These are phyloP conservation scores for Metaphire vulgaris DNA, from an alignment of 1,140 invertebrate genomes.

Conservation along the genomic window DNA sequence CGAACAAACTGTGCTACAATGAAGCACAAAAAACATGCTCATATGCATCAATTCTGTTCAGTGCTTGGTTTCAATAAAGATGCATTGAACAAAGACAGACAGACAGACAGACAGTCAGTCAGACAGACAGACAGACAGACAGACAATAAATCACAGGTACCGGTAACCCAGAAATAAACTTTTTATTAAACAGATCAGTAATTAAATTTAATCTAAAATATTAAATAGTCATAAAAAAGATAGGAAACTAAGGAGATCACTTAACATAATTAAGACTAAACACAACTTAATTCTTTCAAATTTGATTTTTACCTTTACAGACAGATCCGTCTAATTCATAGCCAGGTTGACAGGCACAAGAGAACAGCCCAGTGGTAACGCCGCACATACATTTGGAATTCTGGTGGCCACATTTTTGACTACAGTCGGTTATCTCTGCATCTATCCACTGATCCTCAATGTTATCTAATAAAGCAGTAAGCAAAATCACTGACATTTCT, in stretches of 20 bases:
- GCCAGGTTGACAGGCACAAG: conserved; percentile 36
- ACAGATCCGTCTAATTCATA: conserved; percentile 33
- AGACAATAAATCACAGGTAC: background rate
- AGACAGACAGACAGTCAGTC: no score
- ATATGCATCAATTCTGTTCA: no score
- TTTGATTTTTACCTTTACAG: conserved; percentile 36
- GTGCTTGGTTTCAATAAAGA: no score
- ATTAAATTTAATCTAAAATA: background rate
- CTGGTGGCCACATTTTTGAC: conserved; percentile 21
- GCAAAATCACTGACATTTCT: background rate
- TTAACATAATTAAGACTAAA: background rate
- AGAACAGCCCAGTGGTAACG: conserved; percentile 33
- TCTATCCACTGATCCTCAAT: background rate
- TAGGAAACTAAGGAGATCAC: background rate
- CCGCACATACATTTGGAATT: conserved; percentile 34
- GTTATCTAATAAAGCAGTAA: background rate
- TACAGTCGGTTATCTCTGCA: background rate
- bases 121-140: no score
- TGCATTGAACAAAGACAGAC: no score
- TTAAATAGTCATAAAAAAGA: background rate
- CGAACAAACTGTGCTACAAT: no score
- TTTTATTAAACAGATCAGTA: background rate
- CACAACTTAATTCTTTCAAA: background rate
- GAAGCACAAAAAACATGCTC: no score
- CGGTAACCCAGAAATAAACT: no score